Evolutionary conservation across 2,797 vertebrate species (phyloP), one percentile per base, ranked within the genome.

Genomic region (Rhinichthys osculus): DNA sequence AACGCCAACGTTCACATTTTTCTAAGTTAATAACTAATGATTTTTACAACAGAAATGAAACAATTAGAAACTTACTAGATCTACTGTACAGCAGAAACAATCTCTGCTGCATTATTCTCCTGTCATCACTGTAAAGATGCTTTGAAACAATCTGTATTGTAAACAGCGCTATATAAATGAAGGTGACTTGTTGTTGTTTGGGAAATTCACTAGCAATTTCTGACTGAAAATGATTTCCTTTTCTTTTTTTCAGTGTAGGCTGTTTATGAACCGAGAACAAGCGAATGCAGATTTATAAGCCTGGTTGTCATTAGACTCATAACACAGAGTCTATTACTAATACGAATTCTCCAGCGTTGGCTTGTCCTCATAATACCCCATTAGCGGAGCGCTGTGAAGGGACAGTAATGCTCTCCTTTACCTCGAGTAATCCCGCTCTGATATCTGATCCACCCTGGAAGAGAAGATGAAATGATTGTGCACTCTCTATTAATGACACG

Each of bases 381-480:
- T 79, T 40, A 72, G 42, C 19, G 50, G 62, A 67, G 40, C 17
- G 3, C 78, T 44, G 40, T 78, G 77, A 64, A 13, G 21, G 16
- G 40, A 54, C 21, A 35, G 30, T n/a, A 38, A 77, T 21, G 19
- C 33, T 57, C 33, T 38, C 38, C 72, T 52, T 50, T 33, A 52
- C 16, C 72, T 33, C 3, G 5, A 38, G 74, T 57, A 77, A 77
- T 42, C 85, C 35, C 52, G 47, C 67, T 59, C 52, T 87, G 77
- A 86, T 79, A 89, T 89, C 59, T 84, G 74, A 83, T 81, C 77
- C 40, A 44, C 62, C 47, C 44, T 74, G 79, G 72, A 84, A 84
- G 79, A 76, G 73, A 35, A 83, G 79, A 57, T 85, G 42, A 88
- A 86, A 71, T 69, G 82, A 78, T 74, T 33, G 72, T 76, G 30